Base-by-base conservation (phyloP, 2,888 invertebrate genomes). In the Empis livida region DNA sequence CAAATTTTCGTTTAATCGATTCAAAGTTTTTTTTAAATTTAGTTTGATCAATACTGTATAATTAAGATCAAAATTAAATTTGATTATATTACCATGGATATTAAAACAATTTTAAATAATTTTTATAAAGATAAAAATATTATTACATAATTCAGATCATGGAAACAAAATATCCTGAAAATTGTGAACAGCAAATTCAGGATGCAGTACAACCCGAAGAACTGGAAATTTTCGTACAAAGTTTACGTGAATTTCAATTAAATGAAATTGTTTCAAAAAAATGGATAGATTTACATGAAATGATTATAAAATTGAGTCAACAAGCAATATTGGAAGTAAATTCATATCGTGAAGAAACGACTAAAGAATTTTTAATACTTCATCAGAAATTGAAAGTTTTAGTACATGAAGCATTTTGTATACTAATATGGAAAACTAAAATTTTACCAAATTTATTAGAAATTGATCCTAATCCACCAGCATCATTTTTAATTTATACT, bases 321-420 rank as follows among this genome's bases (percentile, higher is more conserved):
- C 89, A 93, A 71, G 90, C 90, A 2, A 78, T 87, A 40, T 64
- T 89, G 39, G 91, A 91, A 73, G 88, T 88, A 1, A 75, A 79
- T 11, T 76, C 77, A 23, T 72, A 84, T 59, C 79, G 80, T 54
- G 90, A 92, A 65, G 93, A 94, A 68, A 76, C 79, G 45, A 83
- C 91, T 0, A 91, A 90, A 68, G 91, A 92, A 20, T 78, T 80
- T 44, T 71, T 93, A 10, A 79, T 90, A 51, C 49, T 61, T 0
- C 58, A 61, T 5, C 60, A 62, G 41, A 68, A 68, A 49, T 48
- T 68, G 9, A 78, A 82, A 2, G 68, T 85, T 15, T 67, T 94
- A 35, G 80, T 93, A 27, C 79, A 86, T 57, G 92, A 94, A 73
- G 81, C 86, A 0, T 82, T 89, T 55, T 78, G 84, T 56, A 80